Base-by-base conservation (phyloP, 2,797 vertebrate genomes). In the Chloroceryle amazona region DNA sequence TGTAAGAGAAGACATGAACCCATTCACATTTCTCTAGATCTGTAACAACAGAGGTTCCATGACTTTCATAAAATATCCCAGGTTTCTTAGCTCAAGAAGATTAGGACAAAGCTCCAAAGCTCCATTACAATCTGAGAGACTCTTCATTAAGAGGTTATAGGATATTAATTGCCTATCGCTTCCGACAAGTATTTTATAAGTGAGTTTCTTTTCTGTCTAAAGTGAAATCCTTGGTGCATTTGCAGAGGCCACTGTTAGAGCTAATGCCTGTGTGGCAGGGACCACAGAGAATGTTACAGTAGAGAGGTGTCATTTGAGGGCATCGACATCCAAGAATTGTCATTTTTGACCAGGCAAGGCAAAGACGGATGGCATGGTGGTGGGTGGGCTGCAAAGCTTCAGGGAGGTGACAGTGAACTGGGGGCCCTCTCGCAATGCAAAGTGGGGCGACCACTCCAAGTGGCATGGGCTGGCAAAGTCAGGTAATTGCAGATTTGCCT, bases 81-180 rank as follows among this genome's bases (percentile, higher is more conserved):
- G 25, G 39, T 89, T 88, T 87, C 54, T 91, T 41, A 75, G 42
- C 62, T 90, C 15, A 73, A 73, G 42, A 62, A 73, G 47, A 19
- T 70, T 28, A 68, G 28, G 28, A 52, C 26, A 14, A 42, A 49
- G 26, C 31, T 78, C 57, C 41, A 65, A 78, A 78, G 47, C 17
- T 74, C 71, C 26, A 13, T 63, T 65, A 16, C 70, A 47, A 62
- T 63, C 25, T 51, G 33, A 35, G 49, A 65, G 8, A 81, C 62
- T 90, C 49, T 94, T 95, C n/a, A 75, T 81, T 86, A 81, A 75
- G 70, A 66, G 8, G 10, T 52, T 78, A 22, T 88, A 78, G 72
- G 42, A 14, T 84, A 88, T 90, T 91, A 93, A 84, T 93, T 90
- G 16, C 37, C 66, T 91, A 2, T 75, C 84, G 66, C 70, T 72